Evolutionary conservation across 1,140 invertebrate species (phyloP).

Genomic region (Muscidifurax raptorellus): DNA sequence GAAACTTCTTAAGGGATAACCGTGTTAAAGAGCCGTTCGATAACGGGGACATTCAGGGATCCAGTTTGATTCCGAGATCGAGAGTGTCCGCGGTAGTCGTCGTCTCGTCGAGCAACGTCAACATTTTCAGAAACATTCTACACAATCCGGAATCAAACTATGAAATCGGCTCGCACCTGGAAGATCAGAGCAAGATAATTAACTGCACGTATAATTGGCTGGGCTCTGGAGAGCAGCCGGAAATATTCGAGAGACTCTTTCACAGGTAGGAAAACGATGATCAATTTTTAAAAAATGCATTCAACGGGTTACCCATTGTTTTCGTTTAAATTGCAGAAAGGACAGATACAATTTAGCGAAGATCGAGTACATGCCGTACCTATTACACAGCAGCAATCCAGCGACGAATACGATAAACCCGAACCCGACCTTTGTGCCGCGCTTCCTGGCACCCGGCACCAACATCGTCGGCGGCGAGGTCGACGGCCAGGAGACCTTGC

Average conservation of each 20-base stretch:
- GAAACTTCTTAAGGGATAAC: conserved; percentile 93
- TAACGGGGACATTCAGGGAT: conserved; percentile 77
- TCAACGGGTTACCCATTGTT: background rate
- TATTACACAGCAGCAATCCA: conserved; percentile 89
- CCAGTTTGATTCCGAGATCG: conserved; percentile 88
- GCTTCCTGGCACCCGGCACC: conserved; percentile 81
- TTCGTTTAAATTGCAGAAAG: conserved; percentile 77
- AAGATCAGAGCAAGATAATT: conserved; percentile 94
- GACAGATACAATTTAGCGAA: conserved; percentile 94
- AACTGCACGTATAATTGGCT: conserved; percentile 97
- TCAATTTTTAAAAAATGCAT: conserved; percentile 6
- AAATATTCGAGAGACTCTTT: conserved; percentile 89
- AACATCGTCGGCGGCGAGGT: conserved; percentile 91
- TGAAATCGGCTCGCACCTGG: conserved; percentile 96
- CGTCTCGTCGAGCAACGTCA: conserved; percentile 92
- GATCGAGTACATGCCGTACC: conserved; percentile 89
- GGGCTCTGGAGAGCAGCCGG: conserved; percentile 85
- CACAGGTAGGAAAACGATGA: conserved; percentile 78
- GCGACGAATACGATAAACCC: conserved; percentile 85
- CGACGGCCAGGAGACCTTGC: conserved; percentile 87
- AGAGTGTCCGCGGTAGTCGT: conserved; percentile 93
- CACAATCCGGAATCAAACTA: conserved; percentile 93
- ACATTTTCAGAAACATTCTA: conserved; percentile 93
- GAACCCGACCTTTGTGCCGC: conserved; percentile 84
- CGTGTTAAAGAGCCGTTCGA: conserved; percentile 91